These are phyloP conservation scores for Takifugu bimaculatus DNA, from an alignment of 2,113 vertebrate genomes.

Conservation along the genomic window DNA sequence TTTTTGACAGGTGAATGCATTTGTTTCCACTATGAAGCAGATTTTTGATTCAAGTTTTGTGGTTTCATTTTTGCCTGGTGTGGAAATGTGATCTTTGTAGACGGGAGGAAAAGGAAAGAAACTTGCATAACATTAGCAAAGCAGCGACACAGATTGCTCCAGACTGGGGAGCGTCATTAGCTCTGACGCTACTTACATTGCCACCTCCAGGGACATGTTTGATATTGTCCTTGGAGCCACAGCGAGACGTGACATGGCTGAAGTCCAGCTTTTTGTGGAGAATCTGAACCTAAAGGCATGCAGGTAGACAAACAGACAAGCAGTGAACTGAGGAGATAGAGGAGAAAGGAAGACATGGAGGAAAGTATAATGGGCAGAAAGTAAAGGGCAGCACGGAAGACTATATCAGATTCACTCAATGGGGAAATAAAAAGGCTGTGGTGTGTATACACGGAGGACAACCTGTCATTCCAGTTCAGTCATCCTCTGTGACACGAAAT, in stretches of 20 bases:
- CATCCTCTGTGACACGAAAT: not conserved
- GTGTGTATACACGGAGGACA: slow-evolving; percentile 54
- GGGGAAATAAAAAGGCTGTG: slow-evolving; percentile 47
- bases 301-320: slow-evolving; percentile 72
- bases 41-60: not conserved
- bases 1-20: no score
- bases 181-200: slow-evolving; percentile 88
- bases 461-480: slow-evolving; percentile 41
- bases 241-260: slow-evolving; percentile 99
- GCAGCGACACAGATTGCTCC: slow-evolving; percentile 24
- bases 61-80: not conserved
- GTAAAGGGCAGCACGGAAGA: slow-evolving; percentile 52
- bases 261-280: slow-evolving; percentile 99
- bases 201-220: slow-evolving; percentile 99
- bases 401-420: slow-evolving; percentile 58
- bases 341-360: slow-evolving; percentile 9
- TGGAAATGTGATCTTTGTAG: not conserved
- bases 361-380: slow-evolving; percentile 26
- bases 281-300: slow-evolving; percentile 93
- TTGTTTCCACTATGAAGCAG: no score
- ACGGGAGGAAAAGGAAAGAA: not conserved
- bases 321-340: slow-evolving; percentile 27
- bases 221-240: slow-evolving; percentile 99
- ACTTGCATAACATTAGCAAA: slow-evolving; percentile 12
- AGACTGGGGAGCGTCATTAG: slow-evolving; percentile 35